phyloP scores from a whole-genome alignment of 2,888 invertebrate genomes.

The Petrolisthes cinctipes region DNA sequence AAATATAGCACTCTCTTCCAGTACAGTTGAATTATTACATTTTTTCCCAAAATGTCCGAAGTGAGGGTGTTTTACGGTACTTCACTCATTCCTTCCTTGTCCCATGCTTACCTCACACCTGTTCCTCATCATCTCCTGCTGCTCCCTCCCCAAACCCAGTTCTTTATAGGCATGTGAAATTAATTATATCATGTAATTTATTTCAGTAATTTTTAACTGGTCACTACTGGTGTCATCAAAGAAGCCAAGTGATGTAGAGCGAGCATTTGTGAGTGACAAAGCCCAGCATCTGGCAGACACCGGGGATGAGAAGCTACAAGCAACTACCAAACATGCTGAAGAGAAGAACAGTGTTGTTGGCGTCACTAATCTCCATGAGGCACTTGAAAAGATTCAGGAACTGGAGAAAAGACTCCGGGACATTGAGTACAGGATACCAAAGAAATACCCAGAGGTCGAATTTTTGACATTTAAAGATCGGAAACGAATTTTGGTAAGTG shows the following conservation, averaged over 20 bases:
- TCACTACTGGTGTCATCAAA: conserved; percentile 47
- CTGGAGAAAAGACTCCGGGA: conserved; percentile 67
- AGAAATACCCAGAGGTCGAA: conserved; percentile 90
- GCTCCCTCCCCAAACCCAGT: too few species aligned
- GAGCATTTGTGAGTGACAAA: conserved; percentile 32
- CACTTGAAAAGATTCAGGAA: conserved; percentile 44
- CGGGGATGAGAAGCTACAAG: neutral
- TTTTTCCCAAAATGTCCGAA: too few species aligned
- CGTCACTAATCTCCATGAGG: conserved; percentile 50
- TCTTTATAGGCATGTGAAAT: too few species aligned
- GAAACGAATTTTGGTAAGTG: conserved; percentile 78
- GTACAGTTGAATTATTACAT: too few species aligned
- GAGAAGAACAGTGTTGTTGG: neutral
- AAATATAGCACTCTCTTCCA: too few species aligned
- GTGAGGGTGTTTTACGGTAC: too few species aligned
- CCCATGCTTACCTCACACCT: too few species aligned
- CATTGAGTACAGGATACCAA: conserved; percentile 72
- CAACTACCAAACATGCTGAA: neutral
- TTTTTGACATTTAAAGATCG: conserved; percentile 92
- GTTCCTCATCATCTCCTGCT: too few species aligned
- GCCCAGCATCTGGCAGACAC: conserved; percentile 30
- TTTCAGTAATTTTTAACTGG: conserved; percentile 47
- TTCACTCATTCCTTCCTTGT: too few species aligned
- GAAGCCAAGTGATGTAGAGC: conserved; percentile 46
- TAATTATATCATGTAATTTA: neutral